Percentiles rank a stretch among this genome's conserved stretches.
phyloP scores from a whole-genome alignment of 2,797 vertebrate species.

The Pangasius mekongensis region DNA sequence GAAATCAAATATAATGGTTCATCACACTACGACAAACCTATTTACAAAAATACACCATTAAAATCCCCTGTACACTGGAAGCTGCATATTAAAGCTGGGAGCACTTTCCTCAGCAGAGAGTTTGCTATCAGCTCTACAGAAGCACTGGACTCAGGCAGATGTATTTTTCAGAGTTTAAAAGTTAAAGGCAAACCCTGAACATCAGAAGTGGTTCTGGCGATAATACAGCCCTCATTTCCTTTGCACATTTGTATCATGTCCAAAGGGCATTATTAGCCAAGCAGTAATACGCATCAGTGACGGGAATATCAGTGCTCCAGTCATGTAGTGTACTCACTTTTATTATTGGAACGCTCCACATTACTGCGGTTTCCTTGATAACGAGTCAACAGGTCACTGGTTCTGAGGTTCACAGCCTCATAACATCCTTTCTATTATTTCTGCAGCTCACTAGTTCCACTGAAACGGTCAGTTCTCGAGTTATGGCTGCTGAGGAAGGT shows the following conservation, averaged over 20 bases:
- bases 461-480: neutral
- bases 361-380: neutral
- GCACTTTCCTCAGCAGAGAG: neutral
- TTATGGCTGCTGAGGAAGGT: neutral
- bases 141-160: neutral
- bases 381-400: neutral
- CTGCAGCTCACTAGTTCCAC: neutral
- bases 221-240: neutral
- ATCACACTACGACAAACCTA: neutral
- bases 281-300: neutral
- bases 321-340: neutral
- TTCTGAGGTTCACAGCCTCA: neutral
- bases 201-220: neutral
- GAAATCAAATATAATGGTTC: neutral
- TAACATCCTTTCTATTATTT: neutral
- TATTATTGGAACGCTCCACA: neutral
- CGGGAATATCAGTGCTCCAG: neutral
- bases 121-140: neutral
- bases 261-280: neutral
- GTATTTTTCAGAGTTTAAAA: neutral
- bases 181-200: too few species aligned
- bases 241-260: neutral
- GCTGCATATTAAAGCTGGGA: neutral
- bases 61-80: neutral
- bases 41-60: neutral